These are phyloP conservation scores for Lipotes vexillifer DNA, from an alignment of 2,113 vertebrate species.

Conservation along the genomic window DNA sequence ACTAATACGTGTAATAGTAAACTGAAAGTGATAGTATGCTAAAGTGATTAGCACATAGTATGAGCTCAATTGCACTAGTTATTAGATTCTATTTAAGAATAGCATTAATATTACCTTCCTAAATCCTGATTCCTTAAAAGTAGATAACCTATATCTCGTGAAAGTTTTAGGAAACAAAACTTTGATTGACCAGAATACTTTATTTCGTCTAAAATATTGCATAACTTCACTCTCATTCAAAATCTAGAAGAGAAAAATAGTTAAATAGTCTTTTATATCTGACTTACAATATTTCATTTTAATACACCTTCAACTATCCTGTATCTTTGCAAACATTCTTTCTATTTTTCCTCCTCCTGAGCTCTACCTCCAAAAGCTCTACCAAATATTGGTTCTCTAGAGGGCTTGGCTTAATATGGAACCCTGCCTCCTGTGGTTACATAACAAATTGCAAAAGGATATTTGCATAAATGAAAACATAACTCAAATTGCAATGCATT, in stretches of 20 bases:
- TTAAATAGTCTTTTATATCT: background rate
- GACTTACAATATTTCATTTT: slow-evolving; percentile 20
- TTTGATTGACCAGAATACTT: slow-evolving; percentile 27
- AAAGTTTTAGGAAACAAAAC: background rate
- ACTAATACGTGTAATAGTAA: background rate
- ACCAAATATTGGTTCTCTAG: too few relatives aligned
- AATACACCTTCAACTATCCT: background rate
- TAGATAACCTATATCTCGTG: background rate
- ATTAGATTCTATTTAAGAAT: background rate
- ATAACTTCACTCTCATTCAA: background rate
- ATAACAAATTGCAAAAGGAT: background rate
- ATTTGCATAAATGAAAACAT: slow-evolving; percentile 39
- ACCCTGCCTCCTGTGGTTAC: background rate
- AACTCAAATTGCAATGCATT: slow-evolving; percentile 31
- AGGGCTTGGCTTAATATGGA: slow-evolving; percentile 5
- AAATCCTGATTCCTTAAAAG: background rate
- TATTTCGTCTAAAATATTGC: slow-evolving; percentile 28
- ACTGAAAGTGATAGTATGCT: background rate
- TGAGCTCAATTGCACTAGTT: background rate
- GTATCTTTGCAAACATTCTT: slow-evolving; percentile 21
- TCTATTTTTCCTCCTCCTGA: background rate
- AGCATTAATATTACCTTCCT: background rate
- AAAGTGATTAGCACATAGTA: background rate
- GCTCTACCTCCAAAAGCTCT: too few relatives aligned
- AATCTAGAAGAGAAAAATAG: background rate